Conservation (phyloP, 2,113 vertebrate genomes). For the Pollimyrus isidori region DNA sequence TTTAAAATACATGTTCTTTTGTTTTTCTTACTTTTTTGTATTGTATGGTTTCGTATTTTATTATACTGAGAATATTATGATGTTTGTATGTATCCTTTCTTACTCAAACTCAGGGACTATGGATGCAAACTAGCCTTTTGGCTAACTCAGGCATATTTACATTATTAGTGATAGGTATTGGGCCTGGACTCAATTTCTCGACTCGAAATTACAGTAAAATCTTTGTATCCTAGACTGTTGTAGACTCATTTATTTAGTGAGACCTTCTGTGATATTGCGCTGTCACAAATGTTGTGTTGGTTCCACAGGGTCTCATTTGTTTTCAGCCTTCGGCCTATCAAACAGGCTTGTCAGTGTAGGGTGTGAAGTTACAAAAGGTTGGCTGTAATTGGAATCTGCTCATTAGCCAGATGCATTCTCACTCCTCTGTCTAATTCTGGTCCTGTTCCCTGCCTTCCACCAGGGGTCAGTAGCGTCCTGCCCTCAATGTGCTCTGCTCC, state of each 20-base stretch:
- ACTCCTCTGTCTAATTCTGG: neutral
- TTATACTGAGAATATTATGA: neutral
- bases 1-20: neutral
- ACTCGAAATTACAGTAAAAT: neutral
- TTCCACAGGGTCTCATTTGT: neutral
- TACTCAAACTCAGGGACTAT: neutral
- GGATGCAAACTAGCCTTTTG: neutral
- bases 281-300: neutral
- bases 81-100: neutral
- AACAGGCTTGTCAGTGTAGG: neutral
- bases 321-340: neutral
- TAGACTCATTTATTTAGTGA: neutral
- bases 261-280: neutral
- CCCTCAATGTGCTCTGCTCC: neutral
- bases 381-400: neutral
- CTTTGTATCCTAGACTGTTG: neutral
- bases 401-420: neutral
- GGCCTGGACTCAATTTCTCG: neutral
- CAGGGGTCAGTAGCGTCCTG: neutral
- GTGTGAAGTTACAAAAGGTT: neutral
- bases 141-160: neutral
- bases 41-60: neutral
- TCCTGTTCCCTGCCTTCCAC: slow-evolving; percentile 42
- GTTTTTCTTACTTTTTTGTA: neutral
- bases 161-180: neutral